Evolutionary conservation across 2,888 invertebrate genomes (phyloP).

Genomic region (Phasia obesa): DNA sequence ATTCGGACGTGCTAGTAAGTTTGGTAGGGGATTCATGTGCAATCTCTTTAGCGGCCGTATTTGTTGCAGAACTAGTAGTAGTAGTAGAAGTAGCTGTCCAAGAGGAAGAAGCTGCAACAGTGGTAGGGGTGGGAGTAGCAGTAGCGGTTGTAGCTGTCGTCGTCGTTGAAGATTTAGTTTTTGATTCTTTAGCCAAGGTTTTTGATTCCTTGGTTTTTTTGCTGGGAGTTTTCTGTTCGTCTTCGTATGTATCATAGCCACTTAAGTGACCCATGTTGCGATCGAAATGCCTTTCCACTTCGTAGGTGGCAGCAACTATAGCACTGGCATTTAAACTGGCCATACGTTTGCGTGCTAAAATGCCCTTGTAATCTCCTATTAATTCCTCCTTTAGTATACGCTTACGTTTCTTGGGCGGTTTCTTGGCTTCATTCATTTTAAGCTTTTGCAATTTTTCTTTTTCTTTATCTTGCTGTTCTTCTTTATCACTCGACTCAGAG

Average conservation of each 20-base stretch:
- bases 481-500: constrained; percentile 74
- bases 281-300: constrained; percentile 84
- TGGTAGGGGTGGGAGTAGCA: constrained; percentile 8
- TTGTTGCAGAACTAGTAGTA: constrained; percentile 13
- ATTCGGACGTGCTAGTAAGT: constrained; percentile 65
- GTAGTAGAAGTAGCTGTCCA: constrained; percentile 23
- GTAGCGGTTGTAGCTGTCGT: constrained; percentile 35
- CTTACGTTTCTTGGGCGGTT: constrained; percentile 82
- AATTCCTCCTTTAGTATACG: constrained; percentile 83
- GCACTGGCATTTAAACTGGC: constrained; percentile 95
- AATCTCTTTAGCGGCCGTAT: constrained; percentile 43
- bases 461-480: constrained; percentile 67
- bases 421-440: constrained; percentile 74
- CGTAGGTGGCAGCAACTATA: constrained; percentile 94
- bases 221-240: constrained; percentile 77
- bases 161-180: constrained; percentile 59
- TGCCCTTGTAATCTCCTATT: constrained; percentile 88
- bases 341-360: constrained; percentile 95
- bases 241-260: constrained; percentile 81
- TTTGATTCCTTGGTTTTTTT: constrained; percentile 71
- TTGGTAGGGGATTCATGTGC: constrained; percentile 61
- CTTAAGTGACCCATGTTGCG: constrained; percentile 80
- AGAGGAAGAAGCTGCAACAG: constrained; percentile 6
- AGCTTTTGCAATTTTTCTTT: constrained; percentile 71
- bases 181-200: constrained; percentile 51